Conservation (phyloP, 2,888 invertebrate genomes). For the Scaeva pyrastri region DNA sequence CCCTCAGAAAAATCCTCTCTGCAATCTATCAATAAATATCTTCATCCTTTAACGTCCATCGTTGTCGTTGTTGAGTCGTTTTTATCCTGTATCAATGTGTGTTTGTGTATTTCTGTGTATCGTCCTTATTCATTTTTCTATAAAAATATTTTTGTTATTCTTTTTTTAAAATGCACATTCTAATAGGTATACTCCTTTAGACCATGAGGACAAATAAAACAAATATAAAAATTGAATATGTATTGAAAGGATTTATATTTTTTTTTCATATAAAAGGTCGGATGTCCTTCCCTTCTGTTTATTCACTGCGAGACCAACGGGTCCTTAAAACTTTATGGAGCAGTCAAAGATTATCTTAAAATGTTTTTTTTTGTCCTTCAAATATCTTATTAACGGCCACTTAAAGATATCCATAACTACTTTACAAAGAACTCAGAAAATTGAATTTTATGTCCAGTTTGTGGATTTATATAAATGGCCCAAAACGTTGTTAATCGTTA, state of each 20-base stretch:
- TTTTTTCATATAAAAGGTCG: background rate
- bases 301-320: no score
- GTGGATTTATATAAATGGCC: no score
- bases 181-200: constrained; percentile 23
- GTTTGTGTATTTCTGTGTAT: background rate
- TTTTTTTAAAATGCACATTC: constrained; percentile 58
- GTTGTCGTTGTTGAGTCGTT: background rate
- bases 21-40: constrained; percentile 70
- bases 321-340: background rate
- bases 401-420: background rate
- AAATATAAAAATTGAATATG: background rate
- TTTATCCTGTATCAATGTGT: constrained; percentile 5
- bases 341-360: background rate
- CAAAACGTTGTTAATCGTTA: no score
- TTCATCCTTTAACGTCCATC: constrained; percentile 5
- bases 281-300: no score
- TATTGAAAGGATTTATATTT: background rate
- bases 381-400: background rate
- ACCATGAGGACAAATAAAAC: background rate
- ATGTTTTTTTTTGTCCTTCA: background rate
- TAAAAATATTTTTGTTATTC: constrained; percentile 34
- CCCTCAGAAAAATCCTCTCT: constrained; percentile 54
- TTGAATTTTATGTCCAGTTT: no score
- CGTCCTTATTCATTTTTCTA: constrained; percentile 11
- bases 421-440: background rate